Evolutionary conservation across 1,140 invertebrate species (phyloP).

Genomic region (Pseudomyrmex pallidus): DNA sequence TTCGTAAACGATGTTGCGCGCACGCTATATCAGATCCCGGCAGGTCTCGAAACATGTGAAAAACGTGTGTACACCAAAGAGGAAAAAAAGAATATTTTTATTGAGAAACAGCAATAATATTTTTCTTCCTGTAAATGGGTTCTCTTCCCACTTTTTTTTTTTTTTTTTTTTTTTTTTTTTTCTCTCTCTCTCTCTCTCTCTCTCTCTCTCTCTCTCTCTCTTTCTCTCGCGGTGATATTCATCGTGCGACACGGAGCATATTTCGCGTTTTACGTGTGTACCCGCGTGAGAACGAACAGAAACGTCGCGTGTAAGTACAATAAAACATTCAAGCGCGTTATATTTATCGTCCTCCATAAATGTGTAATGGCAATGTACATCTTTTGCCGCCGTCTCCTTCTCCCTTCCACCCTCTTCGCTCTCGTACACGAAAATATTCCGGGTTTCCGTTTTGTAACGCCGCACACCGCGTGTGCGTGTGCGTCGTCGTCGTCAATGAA

Average conservation of each 20-base stretch:
- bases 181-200: neutral
- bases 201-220: neutral
- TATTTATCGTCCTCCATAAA: constrained; percentile 42
- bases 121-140: constrained; percentile 45
- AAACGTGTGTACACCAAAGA: neutral
- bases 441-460: constrained; percentile 27
- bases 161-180: constrained; percentile 28
- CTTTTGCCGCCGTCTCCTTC: too few species aligned
- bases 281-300: neutral
- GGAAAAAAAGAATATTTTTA: constrained; percentile 20
- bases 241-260: constrained; percentile 26
- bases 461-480: neutral
- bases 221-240: constrained; percentile 39
- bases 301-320: constrained; percentile 18
- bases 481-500: constrained; percentile 29
- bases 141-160: neutral
- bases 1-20: neutral
- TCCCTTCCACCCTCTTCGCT: neutral
- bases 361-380: too few species aligned
- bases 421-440: constrained; percentile 33
- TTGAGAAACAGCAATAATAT: constrained; percentile 48
- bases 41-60: neutral
- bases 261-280: constrained; percentile 20
- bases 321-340: constrained; percentile 41
- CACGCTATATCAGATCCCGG: too few species aligned